These are phyloP conservation scores for Caenorhabditis afra DNA, from an alignment of 2,888 invertebrate species.

Conservation along the genomic window DNA sequence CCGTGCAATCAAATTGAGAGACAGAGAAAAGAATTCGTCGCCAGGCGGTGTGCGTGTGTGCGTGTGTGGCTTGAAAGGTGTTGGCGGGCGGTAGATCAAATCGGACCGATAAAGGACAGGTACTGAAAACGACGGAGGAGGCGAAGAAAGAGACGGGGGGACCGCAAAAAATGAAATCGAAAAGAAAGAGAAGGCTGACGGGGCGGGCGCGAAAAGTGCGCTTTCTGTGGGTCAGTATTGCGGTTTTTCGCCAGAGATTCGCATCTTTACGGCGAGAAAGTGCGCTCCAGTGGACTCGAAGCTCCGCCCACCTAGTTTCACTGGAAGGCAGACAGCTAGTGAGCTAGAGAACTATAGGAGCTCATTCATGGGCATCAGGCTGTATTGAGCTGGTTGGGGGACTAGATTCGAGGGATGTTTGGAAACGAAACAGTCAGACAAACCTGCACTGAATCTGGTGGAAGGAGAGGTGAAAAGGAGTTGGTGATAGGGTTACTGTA, in stretches of 20 bases:
- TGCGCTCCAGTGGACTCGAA: too few species aligned
- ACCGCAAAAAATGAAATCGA: conserved; percentile 37
- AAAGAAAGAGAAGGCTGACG: neutral
- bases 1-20: too few species aligned
- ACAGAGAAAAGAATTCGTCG: neutral
- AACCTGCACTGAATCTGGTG: too few species aligned
- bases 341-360: too few species aligned
- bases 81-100: conserved; percentile 55
- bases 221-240: conserved; percentile 24
- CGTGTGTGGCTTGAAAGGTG: conserved; percentile 55
- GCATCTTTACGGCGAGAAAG: neutral
- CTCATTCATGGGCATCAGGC: too few species aligned
- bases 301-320: too few species aligned
- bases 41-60: conserved; percentile 12
- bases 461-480: too few species aligned
- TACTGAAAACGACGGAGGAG: conserved; percentile 34
- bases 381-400: too few species aligned
- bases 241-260: conserved; percentile 26
- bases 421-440: too few species aligned
- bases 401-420: too few species aligned
- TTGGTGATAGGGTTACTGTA: neutral
- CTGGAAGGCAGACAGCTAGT: too few species aligned
- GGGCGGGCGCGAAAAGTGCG: conserved; percentile 7
- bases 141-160: conserved; percentile 4
- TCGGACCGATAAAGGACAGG: conserved; percentile 49